Conservation (phyloP, 2,888 invertebrate genomes). For the Phoronis australis region DNA sequence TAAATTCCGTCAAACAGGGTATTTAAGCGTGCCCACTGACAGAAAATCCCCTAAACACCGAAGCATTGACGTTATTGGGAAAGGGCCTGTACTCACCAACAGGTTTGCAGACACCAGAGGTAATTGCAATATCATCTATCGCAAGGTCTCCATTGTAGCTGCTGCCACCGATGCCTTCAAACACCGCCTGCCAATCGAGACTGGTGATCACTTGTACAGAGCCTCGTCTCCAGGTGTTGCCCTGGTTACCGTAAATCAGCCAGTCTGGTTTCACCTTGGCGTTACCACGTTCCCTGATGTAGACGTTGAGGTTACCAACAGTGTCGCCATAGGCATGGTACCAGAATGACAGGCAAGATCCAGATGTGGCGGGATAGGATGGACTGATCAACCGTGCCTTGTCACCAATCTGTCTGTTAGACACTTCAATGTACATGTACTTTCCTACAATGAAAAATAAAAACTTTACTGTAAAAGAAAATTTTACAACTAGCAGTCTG, state of each 20-base stretch:
- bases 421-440: background rate
- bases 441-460: too few relatives aligned
- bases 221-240: constrained; percentile 39
- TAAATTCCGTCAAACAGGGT: too few relatives aligned
- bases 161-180: background rate
- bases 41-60: too few relatives aligned
- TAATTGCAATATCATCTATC: background rate
- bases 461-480: too few relatives aligned
- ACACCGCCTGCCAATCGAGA: background rate
- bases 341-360: background rate
- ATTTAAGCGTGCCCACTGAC: too few relatives aligned
- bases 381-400: background rate
- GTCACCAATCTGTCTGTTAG: background rate
- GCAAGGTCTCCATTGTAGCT: background rate
- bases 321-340: background rate
- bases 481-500: too few relatives aligned
- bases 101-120: too few relatives aligned
- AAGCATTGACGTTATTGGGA: too few relatives aligned
- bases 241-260: constrained; percentile 31
- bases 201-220: too few relatives aligned
- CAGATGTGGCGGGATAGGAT: background rate
- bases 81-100: too few relatives aligned
- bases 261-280: constrained; percentile 19
- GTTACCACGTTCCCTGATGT: too few relatives aligned
- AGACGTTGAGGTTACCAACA: background rate